Evolutionary conservation across 2,888 invertebrate genomes (phyloP), one percentile per base, ranked within the genome.

Genomic region (Ophioninae sp.): DNA sequence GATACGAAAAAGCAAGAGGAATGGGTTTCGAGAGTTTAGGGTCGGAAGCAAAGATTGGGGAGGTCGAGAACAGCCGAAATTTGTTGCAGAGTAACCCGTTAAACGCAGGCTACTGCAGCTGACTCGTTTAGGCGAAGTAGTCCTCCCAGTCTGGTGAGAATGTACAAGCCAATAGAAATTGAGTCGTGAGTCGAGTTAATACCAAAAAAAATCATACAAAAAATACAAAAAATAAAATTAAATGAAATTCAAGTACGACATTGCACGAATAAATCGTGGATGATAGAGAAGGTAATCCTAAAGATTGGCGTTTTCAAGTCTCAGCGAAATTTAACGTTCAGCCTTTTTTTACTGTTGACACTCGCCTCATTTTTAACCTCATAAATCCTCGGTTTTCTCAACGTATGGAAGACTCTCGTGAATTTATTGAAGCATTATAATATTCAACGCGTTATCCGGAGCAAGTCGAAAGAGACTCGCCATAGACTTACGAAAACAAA

Each of bases 41-140:
- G 13, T 0, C 13, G 0, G 2, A 51, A 6, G 0, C 6, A 10
- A 51, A 51, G 51, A 51, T 17, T 17, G 51, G 59, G 2, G 39
- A 59, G 39, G 30, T 10, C 2, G 22, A 22, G 72, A 61, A 22
- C 5, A 23, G 23, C 22, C 23, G 22, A 68, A 61, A 69, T 69
- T 71, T 82, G 65, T 73, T 65, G 9, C 37, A 61, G 67, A 59
- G 58, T 67, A 68, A 61, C 73, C 71, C 76, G 72, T 51, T 51
- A 74, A 84, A 76, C 39, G 72, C 75, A 80, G 74, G 63, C 51
- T 74, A 71, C 73, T 69, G 78, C 84, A 79, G 69, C 81, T 80
- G 81, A 77, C 79, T 85, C 80, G 82, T 82, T 82, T 78, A 80
- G 77, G 59, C 79, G 78, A 82, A 64, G 79, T 72, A 76, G 67